These are phyloP conservation scores for Drosophila suboccidentalis DNA, from an alignment of 2,888 invertebrate genomes.

Conservation along the genomic window DNA sequence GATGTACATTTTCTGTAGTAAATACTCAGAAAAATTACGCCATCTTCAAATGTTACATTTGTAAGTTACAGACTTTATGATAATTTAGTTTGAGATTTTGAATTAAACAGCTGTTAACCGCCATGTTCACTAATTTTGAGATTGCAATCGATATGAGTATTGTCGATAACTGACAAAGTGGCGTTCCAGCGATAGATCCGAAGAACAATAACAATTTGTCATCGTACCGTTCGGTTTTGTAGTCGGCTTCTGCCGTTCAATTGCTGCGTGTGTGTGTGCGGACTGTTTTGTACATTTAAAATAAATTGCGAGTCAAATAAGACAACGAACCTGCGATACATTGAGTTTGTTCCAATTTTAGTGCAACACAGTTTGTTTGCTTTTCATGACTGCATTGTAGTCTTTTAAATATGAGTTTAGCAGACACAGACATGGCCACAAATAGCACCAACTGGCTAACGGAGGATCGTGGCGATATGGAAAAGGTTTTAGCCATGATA, in stretches of 20 bases:
- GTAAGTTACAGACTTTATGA: background rate
- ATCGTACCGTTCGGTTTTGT: constrained; percentile 29
- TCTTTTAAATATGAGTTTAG: constrained; percentile 35
- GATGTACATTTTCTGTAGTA: no score
- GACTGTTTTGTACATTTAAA: constrained; percentile 33
- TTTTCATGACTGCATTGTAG: constrained; percentile 44
- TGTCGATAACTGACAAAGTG: constrained; percentile 28
- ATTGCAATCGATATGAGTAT: background rate
- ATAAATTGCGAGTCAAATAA: constrained; percentile 1
- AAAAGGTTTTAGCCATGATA: constrained; percentile 89
- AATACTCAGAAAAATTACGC: no score
- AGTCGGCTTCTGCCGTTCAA: constrained; percentile 19
- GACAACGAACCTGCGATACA: constrained; percentile 35
- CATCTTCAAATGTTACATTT: no score
- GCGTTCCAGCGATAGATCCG: constrained; percentile 11
- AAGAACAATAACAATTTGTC: constrained; percentile 28
- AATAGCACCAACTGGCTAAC: constrained; percentile 35
- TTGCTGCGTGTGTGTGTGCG: constrained; percentile 1
- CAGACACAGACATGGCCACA: constrained; percentile 29
- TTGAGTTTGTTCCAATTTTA: constrained; percentile 27
- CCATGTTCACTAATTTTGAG: no score
- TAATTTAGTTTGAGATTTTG: background rate
- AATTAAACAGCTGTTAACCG: constrained; percentile 8
- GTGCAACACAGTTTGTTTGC: constrained; percentile 30
- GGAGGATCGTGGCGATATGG: constrained; percentile 76